A percentile compares a stretch with the other conserved stretches of the same genome.
Conservation (phyloP, 2,888 invertebrate species). For the Acronicta psi region DNA sequence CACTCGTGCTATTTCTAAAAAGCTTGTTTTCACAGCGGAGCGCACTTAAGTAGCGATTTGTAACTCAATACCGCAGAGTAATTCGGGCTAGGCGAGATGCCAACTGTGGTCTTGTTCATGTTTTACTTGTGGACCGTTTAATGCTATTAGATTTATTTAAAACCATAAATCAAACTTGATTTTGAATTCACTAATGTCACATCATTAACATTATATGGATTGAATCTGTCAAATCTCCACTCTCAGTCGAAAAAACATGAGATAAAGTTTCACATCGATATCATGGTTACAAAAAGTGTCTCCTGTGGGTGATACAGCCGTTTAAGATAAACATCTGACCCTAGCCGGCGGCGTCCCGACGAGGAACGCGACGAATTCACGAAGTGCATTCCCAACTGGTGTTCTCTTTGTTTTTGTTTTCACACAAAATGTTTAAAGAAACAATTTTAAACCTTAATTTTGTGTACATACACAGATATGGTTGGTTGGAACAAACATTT, state of each 20-base stretch:
- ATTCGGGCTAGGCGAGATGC: conserved; percentile 80
- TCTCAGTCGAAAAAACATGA: conserved; percentile 66
- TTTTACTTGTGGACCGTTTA: conserved; percentile 49
- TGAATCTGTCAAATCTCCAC: conserved; percentile 47
- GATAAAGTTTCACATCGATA: conserved; percentile 80
- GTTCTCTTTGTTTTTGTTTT: conserved; percentile 72
- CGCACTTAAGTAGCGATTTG: conserved; percentile 84
- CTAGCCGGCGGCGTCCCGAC: conserved; percentile 76
- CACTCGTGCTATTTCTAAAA: conserved; percentile 85
- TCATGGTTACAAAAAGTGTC: conserved; percentile 87
- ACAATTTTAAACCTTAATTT: conserved; percentile 51
- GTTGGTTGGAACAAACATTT: conserved; percentile 47
- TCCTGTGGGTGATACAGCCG: conserved; percentile 87
- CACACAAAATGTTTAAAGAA: conserved; percentile 62
- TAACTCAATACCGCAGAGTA: conserved; percentile 76
- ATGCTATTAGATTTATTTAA: conserved; percentile 42
- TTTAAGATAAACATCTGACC: conserved; percentile 88
- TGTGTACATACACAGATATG: conserved; percentile 37
- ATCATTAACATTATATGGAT: conserved; percentile 28
- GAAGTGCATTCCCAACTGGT: conserved; percentile 79
- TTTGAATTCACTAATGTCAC: conserved; percentile 23
- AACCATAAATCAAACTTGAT: conserved; percentile 25
- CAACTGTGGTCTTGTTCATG: conserved; percentile 67
- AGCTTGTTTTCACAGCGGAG: conserved; percentile 85
- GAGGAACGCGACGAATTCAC: conserved; percentile 85